Evolutionary conservation across 2,888 invertebrate genomes (phyloP).

Genomic region (Catocala sponsa): DNA sequence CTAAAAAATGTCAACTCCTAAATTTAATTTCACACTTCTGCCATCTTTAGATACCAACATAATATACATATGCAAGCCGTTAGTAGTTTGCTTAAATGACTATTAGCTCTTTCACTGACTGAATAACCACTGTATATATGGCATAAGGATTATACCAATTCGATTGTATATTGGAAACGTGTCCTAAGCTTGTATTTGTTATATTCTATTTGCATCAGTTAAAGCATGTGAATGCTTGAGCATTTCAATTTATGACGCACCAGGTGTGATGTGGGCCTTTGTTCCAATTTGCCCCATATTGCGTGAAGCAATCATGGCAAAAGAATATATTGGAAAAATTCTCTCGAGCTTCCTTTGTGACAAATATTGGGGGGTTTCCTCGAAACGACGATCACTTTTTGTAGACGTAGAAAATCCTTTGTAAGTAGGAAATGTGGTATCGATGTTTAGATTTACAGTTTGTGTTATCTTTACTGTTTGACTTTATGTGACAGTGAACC

Average conservation of each 20-base stretch:
- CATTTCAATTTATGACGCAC: conserved; percentile 28
- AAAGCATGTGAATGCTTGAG: conserved; percentile 6
- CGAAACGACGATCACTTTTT: conserved; percentile 20
- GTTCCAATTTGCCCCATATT: conserved; percentile 39
- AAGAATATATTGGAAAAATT: conserved; percentile 42
- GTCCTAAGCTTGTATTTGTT: conserved; percentile 3
- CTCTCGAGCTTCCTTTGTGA: conserved; percentile 26
- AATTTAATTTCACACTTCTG: too few relatives aligned
- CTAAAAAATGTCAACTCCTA: too few relatives aligned
- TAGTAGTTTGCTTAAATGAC: too few relatives aligned
- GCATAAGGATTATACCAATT: too few relatives aligned
- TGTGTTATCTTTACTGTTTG: not conserved
- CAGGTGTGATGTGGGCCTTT: conserved; percentile 35
- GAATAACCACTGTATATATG: too few relatives aligned
- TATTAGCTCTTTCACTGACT: too few relatives aligned
- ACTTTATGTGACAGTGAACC: too few relatives aligned
- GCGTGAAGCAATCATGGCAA: conserved; percentile 32
- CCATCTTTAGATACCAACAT: too few relatives aligned
- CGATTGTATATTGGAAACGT: not conserved
- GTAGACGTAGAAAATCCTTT: conserved; percentile 3
- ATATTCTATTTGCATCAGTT: conserved; percentile 9
- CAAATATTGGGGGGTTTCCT: conserved; percentile 30
- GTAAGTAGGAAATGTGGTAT: conserved; percentile 14
- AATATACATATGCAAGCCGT: too few relatives aligned
- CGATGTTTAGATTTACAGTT: conserved; percentile 6